Evolutionary conservation across 2,113 vertebrate genomes (phyloP).

Genomic region (Asarcornis scutulata): DNA sequence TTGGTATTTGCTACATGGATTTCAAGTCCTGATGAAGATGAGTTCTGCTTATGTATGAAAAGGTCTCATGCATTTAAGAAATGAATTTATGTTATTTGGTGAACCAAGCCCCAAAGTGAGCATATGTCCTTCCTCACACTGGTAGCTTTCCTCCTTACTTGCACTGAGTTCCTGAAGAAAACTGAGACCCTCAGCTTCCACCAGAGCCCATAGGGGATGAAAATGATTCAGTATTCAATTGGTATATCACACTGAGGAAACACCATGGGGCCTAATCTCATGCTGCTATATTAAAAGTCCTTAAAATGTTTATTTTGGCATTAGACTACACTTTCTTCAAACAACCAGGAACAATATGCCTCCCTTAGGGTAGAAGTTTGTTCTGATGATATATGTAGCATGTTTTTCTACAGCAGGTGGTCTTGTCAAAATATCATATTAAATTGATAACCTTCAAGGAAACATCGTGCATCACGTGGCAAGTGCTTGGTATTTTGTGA

Average conservation of each 20-base stretch:
- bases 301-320: constrained; percentile 38
- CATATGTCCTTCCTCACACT: not conserved
- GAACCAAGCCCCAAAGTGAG: not conserved
- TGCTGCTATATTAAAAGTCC: not conserved
- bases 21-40: not conserved
- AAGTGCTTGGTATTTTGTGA: not conserved
- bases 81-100: not conserved
- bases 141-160: not conserved
- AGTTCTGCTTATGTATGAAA: not conserved
- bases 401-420: not conserved
- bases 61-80: not conserved
- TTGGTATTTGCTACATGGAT: not conserved
- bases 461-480: not conserved
- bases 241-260: not conserved
- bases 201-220: not conserved
- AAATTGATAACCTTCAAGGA: constrained; percentile 39
- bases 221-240: not conserved
- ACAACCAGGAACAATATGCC: not conserved
- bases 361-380: not conserved
- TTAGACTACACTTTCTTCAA: constrained; percentile 28
- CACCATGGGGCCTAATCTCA: not conserved
- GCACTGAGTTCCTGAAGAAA: not conserved
- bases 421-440: constrained; percentile 43
- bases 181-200: not conserved
- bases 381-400: not conserved